Evolutionary conservation across 1,140 invertebrate genomes (phyloP).

Genomic region (Microplitis mediator): DNA sequence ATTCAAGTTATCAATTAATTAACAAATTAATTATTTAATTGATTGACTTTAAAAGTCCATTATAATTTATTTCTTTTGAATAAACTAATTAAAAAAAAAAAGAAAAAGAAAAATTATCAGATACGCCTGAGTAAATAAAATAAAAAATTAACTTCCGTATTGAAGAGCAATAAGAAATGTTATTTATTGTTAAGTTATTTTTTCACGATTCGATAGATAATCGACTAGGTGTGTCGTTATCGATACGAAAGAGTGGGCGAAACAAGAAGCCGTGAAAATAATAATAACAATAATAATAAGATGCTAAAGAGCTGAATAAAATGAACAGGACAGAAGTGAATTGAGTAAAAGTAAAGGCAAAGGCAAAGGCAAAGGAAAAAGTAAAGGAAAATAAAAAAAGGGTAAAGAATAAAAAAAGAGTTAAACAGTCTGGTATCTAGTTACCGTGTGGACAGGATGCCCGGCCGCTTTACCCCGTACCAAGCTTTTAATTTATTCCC

Average conservation of each 20-base stretch:
- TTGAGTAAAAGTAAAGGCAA: neutral
- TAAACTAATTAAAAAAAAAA: too few relatives aligned
- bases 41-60: too few relatives aligned
- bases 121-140: too few relatives aligned
- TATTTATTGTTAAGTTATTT: neutral
- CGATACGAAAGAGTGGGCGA: conserved; percentile 11
- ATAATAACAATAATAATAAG: conserved; percentile 5
- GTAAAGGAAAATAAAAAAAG: neutral
- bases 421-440: conserved; percentile 26
- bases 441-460: conserved; percentile 33
- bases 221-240: conserved; percentile 21
- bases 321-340: neutral
- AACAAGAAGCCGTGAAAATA: conserved; percentile 8
- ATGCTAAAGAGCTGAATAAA: conserved; percentile 9
- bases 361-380: neutral
- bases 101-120: too few relatives aligned
- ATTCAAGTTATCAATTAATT: neutral
- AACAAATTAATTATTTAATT: too few relatives aligned
- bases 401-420: neutral
- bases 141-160: too few relatives aligned
- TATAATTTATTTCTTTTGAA: too few relatives aligned
- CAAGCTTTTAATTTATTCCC: conserved; percentile 27
- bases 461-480: conserved; percentile 17
- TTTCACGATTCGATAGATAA: neutral
- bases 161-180: neutral